These are phyloP conservation scores for Syrmaticus mikado DNA, from an alignment of 2,113 vertebrate species.

Conservation along the genomic window DNA sequence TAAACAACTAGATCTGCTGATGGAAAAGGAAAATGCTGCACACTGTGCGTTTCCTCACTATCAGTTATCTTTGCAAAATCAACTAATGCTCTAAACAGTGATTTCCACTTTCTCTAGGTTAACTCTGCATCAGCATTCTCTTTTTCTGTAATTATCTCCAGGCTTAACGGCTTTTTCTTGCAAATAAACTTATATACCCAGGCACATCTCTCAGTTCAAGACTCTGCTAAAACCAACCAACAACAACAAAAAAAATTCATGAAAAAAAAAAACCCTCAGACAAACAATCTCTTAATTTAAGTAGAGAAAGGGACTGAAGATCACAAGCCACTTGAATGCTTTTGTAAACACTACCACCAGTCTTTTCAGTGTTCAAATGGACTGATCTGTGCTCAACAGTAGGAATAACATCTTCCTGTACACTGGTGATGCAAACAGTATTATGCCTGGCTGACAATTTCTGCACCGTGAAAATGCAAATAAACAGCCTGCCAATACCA, in stretches of 20 bases:
- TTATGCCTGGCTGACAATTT: neutral
- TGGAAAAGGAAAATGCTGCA: neutral
- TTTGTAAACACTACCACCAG: neutral
- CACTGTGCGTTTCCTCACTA: neutral
- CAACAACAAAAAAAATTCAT: neutral
- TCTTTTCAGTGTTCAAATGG: neutral
- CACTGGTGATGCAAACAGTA: neutral
- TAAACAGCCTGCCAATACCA: neutral
- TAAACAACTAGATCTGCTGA: neutral
- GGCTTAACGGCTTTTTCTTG: neutral
- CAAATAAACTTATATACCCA: neutral
- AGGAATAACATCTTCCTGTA: neutral
- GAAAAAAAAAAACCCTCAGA: too few species aligned
- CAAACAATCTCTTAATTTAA: neutral
- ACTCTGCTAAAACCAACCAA: neutral
- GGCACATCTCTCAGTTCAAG: neutral
- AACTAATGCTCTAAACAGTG: neutral
- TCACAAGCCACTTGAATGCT: neutral
- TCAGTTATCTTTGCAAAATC: neutral
- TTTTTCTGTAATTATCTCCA: neutral
- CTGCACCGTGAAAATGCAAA: neutral
- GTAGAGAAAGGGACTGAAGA: neutral
- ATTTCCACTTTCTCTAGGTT: neutral
- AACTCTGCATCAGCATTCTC: neutral
- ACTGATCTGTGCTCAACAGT: neutral